These are phyloP conservation scores for Danionella cerebrum DNA, from an alignment of 2,113 vertebrate genomes.

Conservation along the genomic window DNA sequence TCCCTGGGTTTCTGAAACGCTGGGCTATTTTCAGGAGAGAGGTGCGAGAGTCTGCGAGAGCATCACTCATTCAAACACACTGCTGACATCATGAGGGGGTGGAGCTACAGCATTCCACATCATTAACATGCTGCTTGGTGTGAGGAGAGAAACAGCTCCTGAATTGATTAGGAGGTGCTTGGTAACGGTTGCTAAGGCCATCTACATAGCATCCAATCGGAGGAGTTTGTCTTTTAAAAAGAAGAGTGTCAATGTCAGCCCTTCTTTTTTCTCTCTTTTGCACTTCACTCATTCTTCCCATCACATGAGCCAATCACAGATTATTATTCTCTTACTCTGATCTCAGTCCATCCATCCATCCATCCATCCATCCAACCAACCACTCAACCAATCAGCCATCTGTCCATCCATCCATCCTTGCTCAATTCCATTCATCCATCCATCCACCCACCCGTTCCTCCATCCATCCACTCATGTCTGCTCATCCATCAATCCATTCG, in stretches of 20 bases:
- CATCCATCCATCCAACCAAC: background rate
- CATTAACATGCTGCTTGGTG: too few relatives aligned
- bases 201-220: background rate
- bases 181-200: background rate
- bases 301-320: background rate
- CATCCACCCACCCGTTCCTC: too few relatives aligned
- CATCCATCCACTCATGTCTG: too few relatives aligned
- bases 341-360: too few relatives aligned
- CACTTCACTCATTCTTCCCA: background rate
- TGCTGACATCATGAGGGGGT: slow-evolving; percentile 12
- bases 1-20: background rate
- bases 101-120: background rate
- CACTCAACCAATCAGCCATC: background rate
- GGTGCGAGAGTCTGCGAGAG: background rate
- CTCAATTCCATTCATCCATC: background rate
- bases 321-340: too few relatives aligned
- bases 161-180: background rate
- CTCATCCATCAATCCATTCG: background rate
- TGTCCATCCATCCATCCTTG: background rate
- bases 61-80: background rate
- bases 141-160: background rate
- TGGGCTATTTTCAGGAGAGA: slow-evolving; percentile 27
- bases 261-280: background rate
- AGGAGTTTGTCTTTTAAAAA: background rate
- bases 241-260: background rate